phyloP scores from a whole-genome alignment of 2,113 vertebrate genomes.

The Morone chrysops region DNA sequence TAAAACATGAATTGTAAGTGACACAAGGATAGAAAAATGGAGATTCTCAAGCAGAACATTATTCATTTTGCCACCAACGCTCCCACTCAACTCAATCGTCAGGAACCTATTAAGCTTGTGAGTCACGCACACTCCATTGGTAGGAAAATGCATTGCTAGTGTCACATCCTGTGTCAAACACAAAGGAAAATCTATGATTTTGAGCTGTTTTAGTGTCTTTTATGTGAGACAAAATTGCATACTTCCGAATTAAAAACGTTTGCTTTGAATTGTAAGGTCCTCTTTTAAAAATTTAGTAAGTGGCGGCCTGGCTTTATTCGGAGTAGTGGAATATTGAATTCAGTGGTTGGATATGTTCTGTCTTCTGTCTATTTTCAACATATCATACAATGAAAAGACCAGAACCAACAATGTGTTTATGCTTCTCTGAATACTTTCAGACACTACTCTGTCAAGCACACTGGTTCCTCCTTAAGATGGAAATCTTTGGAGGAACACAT shows the following conservation, averaged over 20 bases:
- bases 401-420: not conserved
- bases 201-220: not conserved
- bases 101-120: constrained; percentile 29
- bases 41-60: constrained; percentile 25
- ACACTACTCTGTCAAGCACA: not conserved
- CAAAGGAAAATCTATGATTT: constrained; percentile 22
- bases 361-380: not conserved
- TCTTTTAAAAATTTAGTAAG: constrained; percentile 9
- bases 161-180: constrained; percentile 16
- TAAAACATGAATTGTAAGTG: constrained; percentile 35
- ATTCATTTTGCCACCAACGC: constrained; percentile 42
- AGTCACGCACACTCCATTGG: constrained; percentile 18
- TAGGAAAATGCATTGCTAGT: constrained; percentile 1
- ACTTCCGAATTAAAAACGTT: not conserved
- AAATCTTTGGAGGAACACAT: not conserved
- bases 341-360: too few species aligned
- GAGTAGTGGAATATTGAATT: too few species aligned
- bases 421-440: not conserved
- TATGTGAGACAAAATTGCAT: not conserved
- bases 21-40: constrained; percentile 40
- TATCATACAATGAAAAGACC: not conserved
- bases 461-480: not conserved
- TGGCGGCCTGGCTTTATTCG: not conserved
- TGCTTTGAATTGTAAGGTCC: not conserved
- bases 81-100: constrained; percentile 19